A percentile compares a stretch with the other conserved stretches of the same genome.
These are phyloP conservation scores for human (Homo sapiens) DNA, from an alignment of 2,113 vertebrate genomes.

Conservation along the genomic window DNA sequence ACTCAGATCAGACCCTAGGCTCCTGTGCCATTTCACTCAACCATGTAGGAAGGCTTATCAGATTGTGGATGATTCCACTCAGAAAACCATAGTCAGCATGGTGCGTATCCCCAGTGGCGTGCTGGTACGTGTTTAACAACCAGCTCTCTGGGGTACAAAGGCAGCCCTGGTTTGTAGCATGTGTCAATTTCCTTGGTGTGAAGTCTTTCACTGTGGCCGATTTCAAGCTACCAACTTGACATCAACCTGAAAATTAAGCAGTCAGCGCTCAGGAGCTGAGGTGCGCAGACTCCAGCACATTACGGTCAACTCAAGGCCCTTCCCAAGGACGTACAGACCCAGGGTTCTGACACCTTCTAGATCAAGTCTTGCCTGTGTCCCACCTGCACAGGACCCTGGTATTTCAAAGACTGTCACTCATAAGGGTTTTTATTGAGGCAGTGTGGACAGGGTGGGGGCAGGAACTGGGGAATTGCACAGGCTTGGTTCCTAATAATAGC, in stretches of 20 bases:
- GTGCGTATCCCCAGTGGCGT: background rate
- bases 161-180: background rate
- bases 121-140: background rate
- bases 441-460: background rate
- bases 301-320: background rate
- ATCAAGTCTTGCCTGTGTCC: background rate
- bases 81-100: background rate
- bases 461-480: background rate
- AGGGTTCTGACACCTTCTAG: background rate
- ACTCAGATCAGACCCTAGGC: background rate
- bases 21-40: background rate
- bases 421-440: background rate
- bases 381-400: background rate
- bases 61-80: background rate
- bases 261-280: background rate
- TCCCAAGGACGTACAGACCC: background rate
- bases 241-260: background rate
- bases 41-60: background rate
- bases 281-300: background rate
- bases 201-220: background rate
- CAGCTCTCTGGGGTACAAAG: background rate
- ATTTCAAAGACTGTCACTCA: background rate
- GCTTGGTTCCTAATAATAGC: background rate
- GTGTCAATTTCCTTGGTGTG: background rate
- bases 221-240: background rate